A percentile compares a stretch with the other conserved stretches of the same genome.
phyloP scores from a whole-genome alignment of 1,140 invertebrate species.

The Tetranychus cinnabarinus region DNA sequence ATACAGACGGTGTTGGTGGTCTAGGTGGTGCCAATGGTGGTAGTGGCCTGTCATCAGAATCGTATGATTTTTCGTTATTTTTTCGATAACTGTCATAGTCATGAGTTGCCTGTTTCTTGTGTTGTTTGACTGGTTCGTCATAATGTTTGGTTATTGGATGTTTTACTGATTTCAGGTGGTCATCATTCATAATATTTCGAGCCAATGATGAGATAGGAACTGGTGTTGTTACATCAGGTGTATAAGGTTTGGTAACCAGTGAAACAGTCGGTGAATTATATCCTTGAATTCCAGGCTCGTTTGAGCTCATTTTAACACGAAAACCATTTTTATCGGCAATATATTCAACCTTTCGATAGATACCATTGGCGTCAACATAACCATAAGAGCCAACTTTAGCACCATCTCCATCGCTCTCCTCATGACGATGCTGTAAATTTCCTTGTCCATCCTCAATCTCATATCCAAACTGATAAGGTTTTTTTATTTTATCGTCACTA shows the following conservation, averaged over 20 bases:
- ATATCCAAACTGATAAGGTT: conserved; percentile 12
- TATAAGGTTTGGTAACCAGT: background rate
- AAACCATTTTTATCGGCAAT: conserved; percentile 13
- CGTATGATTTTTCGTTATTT: no score
- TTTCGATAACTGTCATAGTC: no score
- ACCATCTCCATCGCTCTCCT: conserved; percentile 9
- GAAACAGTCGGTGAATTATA: background rate
- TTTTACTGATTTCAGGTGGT: background rate
- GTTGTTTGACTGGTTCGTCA: no score
- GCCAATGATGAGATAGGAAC: background rate
- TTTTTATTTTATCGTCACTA: background rate
- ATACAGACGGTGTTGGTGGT: no score
- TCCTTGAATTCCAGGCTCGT: background rate
- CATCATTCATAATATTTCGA: background rate
- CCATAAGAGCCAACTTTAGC: conserved; percentile 13
- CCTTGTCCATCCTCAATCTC: conserved; percentile 11
- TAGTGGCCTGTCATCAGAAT: no score
- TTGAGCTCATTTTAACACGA: conserved; percentile 17
- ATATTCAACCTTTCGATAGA: conserved; percentile 13
- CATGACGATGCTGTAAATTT: conserved; percentile 11
- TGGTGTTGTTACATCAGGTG: background rate
- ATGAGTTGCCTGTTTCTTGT: no score
- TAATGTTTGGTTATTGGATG: no score
- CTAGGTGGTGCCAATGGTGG: no score
- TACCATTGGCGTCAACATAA: conserved; percentile 10